Evolutionary conservation across 1,140 invertebrate genomes (phyloP), one percentile per base, ranked within the genome.

Genomic region (Rhopalosiphum padi): DNA sequence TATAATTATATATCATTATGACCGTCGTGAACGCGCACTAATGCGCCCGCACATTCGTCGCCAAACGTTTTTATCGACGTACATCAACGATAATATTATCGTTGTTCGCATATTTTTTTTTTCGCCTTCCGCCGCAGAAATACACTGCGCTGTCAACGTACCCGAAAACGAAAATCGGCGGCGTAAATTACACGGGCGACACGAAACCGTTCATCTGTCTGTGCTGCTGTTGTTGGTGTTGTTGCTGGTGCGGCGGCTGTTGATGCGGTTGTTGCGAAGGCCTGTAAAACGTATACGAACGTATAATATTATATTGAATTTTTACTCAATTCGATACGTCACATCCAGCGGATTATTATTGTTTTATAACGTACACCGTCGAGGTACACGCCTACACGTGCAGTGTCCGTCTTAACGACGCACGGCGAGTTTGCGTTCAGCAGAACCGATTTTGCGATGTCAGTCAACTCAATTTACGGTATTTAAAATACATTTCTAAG

Each of bases 151-250:
- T 5, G 11, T 30, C 18, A 77, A 77, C 60, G 60, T 77, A 77
- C 60, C 60, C 60, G 30, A 22, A 77, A 35, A 77, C n/a, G 43
- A 7, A 8, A 35, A 22, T 9, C 15, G 37, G 37, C 25, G 51
- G 48, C 35, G 35, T 7, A 35, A 22, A 83, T 90, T 94, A 94
- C n/a, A 94, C 94, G 30, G 94, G 94, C 8, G 94, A 94, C 77
- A 94, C 94, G 94, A 94, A 94, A 82, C 94, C 94, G 77, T 93
- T 93, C 91, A 93, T 93, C 82, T 93, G 91, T 41, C 82, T 48
- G 37, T 86, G 91, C 51, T 93, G 93, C 94, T 94, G 91, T 93
- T 93, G 94, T 43, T 94, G 90, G 21, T 87, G 88, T 30, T 41
- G 85, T n/a, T 90, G 53, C 30, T 88, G 82, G 22, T 85, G 93